Evolutionary conservation across 2,113 vertebrate genomes (phyloP).

Genomic region (Turnix velox): DNA sequence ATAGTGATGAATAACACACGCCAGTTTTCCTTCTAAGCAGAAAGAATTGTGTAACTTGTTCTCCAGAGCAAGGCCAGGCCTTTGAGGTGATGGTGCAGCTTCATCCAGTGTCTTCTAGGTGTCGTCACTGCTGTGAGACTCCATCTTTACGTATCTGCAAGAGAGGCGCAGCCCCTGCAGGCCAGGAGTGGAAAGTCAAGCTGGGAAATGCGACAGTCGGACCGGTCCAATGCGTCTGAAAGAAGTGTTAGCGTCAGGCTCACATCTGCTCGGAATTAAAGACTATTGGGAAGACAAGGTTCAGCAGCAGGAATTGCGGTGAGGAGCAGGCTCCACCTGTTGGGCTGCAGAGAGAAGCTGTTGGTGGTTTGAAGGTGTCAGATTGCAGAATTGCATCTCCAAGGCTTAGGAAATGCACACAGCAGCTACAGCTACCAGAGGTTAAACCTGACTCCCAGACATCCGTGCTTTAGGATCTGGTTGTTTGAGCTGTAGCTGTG

Average conservation of each 20-base stretch:
- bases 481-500: rapidly evolving
- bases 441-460: neutral
- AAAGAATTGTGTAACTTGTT: neutral
- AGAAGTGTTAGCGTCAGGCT: neutral
- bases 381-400: rapidly evolving
- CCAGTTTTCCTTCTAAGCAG: neutral
- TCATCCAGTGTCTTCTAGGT: neutral
- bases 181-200: neutral
- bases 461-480: rapidly evolving
- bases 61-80: neutral
- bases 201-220: neutral
- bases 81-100: neutral
- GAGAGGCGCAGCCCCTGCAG: neutral
- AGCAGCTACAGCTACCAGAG: neutral
- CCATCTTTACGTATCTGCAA: rapidly evolving
- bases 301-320: rapidly evolving
- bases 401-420: rapidly evolving
- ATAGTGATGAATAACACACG: neutral
- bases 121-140: neutral
- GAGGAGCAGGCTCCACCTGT: neutral
- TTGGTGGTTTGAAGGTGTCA: rapidly evolving
- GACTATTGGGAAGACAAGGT: rapidly evolving
- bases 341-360: neutral
- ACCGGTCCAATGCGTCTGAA: neutral
- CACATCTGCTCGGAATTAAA: rapidly evolving